Conservation (phyloP, 2,888 invertebrate genomes). For the Dicyrtoma fusca region DNA sequence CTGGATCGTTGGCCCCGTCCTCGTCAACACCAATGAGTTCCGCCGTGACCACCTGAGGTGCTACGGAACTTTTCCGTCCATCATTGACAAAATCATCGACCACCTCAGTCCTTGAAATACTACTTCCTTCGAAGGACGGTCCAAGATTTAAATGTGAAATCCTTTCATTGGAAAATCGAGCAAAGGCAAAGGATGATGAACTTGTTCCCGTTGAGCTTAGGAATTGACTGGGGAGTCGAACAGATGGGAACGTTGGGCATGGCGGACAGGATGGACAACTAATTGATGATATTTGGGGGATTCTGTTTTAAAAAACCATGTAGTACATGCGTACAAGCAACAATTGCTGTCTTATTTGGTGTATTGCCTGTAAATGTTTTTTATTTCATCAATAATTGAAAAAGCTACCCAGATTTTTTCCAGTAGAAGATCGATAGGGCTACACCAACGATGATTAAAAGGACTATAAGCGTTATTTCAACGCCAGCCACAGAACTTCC, state of each 20-base stretch:
- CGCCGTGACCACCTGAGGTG: too few relatives aligned
- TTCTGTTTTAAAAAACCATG: too few relatives aligned
- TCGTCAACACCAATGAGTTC: too few relatives aligned
- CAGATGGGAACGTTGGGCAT: not conserved
- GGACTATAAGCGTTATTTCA: constrained; percentile 45
- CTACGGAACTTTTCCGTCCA: too few relatives aligned
- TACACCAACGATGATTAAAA: constrained; percentile 40
- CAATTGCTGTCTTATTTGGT: too few relatives aligned
- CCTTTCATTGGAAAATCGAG: constrained; percentile 50
- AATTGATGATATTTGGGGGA: not conserved
- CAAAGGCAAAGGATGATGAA: constrained; percentile 50
- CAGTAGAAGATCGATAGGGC: constrained; percentile 47
- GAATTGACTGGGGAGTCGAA: constrained; percentile 8
- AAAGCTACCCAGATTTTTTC: constrained; percentile 43
- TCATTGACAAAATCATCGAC: constrained; percentile 8
- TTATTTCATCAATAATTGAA: too few relatives aligned
- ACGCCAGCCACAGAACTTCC: constrained; percentile 37
- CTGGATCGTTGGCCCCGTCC: not conserved
- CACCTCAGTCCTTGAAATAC: constrained; percentile 12
- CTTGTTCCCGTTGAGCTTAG: not conserved
- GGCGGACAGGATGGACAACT: not conserved
- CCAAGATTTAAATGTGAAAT: constrained; percentile 39
- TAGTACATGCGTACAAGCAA: too few relatives aligned
- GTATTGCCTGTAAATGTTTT: too few relatives aligned
- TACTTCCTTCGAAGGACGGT: constrained; percentile 16